These are phyloP conservation scores for Porites divaricata DNA, from an alignment of 92 coral and sea anemone genomes.

Conservation along the genomic window DNA sequence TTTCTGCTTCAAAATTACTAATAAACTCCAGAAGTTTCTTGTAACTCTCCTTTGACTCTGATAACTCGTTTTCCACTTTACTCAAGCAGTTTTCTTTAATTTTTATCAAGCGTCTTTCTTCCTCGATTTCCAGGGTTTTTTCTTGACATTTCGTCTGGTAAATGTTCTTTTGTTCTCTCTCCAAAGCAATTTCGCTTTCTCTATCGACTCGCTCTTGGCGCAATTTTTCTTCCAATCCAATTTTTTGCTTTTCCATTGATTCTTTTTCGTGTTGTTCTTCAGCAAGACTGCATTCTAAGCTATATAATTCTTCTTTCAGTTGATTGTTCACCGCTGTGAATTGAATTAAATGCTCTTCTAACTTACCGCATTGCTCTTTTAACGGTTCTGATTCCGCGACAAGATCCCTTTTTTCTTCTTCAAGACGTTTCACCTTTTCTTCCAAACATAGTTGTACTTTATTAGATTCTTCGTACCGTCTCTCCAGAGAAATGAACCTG, in stretches of 20 bases:
- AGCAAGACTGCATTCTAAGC: constrained; percentile 3
- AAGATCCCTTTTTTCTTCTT: constrained; percentile 29
- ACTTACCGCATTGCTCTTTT: constrained; percentile 27
- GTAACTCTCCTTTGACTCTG: constrained; percentile 5
- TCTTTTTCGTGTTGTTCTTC: constrained; percentile 8
- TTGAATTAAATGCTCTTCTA: constrained; percentile 2
- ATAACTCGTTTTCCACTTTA: constrained; percentile 20
- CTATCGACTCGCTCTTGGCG: neutral
- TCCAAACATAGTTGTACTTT: constrained; percentile 32
- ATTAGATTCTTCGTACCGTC: constrained; percentile 46
- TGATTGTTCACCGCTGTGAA: constrained; percentile 40
- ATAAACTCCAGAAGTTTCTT: neutral
- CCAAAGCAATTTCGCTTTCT: constrained; percentile 30
- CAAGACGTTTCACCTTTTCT: constrained; percentile 29
- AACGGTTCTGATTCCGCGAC: constrained; percentile 8
- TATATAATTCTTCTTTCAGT: constrained; percentile 40
- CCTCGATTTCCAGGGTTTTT: constrained; percentile 24
- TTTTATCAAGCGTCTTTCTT: constrained; percentile 14
- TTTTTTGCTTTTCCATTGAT: constrained; percentile 21
- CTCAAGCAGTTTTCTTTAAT: constrained; percentile 26
- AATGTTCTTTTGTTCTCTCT: constrained; percentile 24
- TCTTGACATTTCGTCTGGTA: constrained; percentile 34
- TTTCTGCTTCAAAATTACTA: constrained; percentile 3
- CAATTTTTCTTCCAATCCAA: constrained; percentile 6
- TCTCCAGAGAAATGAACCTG: constrained; percentile 25